Evolutionary conservation across 2,888 invertebrate genomes (phyloP).

Genomic region (Erynnis tages): DNA sequence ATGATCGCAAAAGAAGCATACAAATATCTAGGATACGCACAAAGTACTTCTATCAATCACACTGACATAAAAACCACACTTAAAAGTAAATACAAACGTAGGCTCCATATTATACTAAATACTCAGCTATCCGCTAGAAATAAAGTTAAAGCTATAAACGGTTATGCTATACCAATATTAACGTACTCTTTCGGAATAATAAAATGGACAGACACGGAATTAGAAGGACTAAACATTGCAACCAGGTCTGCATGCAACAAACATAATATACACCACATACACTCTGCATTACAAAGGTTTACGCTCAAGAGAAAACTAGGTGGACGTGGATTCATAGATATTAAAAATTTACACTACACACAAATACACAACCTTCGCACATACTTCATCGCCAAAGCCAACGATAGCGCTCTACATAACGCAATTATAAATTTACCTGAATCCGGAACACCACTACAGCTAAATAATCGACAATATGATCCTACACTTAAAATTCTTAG

Average conservation of each 20-base stretch:
- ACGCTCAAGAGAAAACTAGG: constrained; percentile 5
- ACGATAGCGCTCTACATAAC: not conserved
- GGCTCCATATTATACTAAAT: constrained; percentile 9
- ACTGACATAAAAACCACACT: constrained; percentile 18
- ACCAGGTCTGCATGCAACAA: not conserved
- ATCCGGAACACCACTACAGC: not conserved
- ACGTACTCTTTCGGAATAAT: constrained; percentile 25
- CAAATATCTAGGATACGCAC: constrained; percentile 23
- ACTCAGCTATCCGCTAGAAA: constrained; percentile 20
- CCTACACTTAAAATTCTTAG: not conserved
- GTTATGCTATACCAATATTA: constrained; percentile 23
- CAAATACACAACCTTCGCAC: not conserved
- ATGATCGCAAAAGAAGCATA: constrained; percentile 16
- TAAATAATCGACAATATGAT: not conserved
- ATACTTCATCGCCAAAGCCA: not conserved
- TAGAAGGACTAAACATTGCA: not conserved
- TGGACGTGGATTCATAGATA: not conserved
- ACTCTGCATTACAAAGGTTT: constrained; percentile 1
- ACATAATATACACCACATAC: constrained; percentile 7
- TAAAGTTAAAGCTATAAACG: constrained; percentile 15
- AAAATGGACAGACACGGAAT: constrained; percentile 2
- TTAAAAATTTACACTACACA: constrained; percentile 11
- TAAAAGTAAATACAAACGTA: constrained; percentile 11
- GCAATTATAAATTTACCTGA: not conserved
- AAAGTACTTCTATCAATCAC: constrained; percentile 8